Evolutionary conservation across 1,140 invertebrate genomes (phyloP).

Genomic region (Drosophila lacteicornis): DNA sequence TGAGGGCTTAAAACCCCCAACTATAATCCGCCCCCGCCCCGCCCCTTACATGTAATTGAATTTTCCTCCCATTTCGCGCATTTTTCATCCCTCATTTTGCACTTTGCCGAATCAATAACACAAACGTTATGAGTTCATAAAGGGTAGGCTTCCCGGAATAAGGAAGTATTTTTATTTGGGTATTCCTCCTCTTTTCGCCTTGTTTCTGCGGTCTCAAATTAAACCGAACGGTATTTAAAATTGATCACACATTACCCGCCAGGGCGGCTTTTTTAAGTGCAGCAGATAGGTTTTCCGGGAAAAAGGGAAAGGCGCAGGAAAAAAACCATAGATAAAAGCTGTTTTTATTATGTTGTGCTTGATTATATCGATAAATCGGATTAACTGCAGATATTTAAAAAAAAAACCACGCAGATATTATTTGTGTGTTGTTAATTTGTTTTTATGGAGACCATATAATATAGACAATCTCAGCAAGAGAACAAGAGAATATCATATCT

Average conservation of each 20-base stretch:
- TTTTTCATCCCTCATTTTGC: slow-evolving; percentile 1
- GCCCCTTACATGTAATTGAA: slow-evolving; percentile 16
- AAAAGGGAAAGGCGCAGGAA: not conserved
- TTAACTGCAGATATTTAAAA: no score
- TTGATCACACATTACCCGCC: slow-evolving; percentile 1
- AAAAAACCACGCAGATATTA: no score
- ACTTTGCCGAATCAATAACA: slow-evolving; percentile 24
- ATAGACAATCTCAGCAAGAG: no score
- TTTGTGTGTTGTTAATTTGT: no score
- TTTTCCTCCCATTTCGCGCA: slow-evolving; percentile 3
- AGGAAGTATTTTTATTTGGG: no score
- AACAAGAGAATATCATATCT: no score
- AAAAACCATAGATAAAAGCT: not conserved
- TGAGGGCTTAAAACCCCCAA: slow-evolving; percentile 8
- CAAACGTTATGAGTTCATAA: slow-evolving; percentile 13
- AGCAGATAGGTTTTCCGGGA: not conserved
- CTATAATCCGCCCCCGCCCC: not conserved
- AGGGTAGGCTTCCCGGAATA: no score
- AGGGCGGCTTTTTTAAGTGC: not conserved
- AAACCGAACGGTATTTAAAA: slow-evolving; percentile 1
- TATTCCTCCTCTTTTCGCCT: not conserved
- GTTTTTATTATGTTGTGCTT: no score
- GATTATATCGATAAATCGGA: no score
- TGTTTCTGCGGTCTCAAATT: slow-evolving; percentile 1
- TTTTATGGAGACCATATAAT: no score